Evolutionary conservation across 2,113 vertebrate species (phyloP), one percentile per base, ranked within the genome.

Genomic region (Typhlomys cinereus): DNA sequence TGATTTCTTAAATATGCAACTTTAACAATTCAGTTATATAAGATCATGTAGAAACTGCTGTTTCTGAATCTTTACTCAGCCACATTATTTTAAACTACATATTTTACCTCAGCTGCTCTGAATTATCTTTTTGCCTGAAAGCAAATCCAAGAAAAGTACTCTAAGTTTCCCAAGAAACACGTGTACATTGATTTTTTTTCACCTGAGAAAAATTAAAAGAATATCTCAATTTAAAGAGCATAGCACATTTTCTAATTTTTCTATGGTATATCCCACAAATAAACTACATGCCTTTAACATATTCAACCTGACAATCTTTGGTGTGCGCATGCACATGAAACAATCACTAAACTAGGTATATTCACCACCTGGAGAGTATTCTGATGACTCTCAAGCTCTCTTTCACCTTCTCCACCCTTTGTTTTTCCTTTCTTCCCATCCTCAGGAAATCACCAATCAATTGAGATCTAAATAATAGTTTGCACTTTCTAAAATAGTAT

Each of bases 41-140:
- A 69, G 57, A 67, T 62, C 61, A 82, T 27, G 34, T 17, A 90
- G 44, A 76, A 74, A 74, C 23, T 39, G 41, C 4, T 52, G 23
- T 82, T 89, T 48, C 46, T 64, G 39, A 88, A 21, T 52, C 41
- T 92, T 85, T 44, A 23, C n/a, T 11, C 3, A 59, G 5, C 54
- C 31, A 59, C 6, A 13, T 36, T 59, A 14, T 48, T 88, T 69
- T 14, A 70, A 82, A n/a, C 36, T 44, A 36, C 27, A 3, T 12
- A 78, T 54, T 17, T 41, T 71, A 76, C 41, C 31, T 50, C 71
- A 12, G 39, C 46, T 20, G 50, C 12, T 85, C 46, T 81, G 80
- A 66, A 94, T 59, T 75, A 89, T 54, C 21, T 84, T 41, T 64
- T 92, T 36, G 61, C 7, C 66, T 14, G 34, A 94, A 84, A 89